phyloP scores from a whole-genome alignment of 2,888 invertebrate species.

The Sesia apiformis region DNA sequence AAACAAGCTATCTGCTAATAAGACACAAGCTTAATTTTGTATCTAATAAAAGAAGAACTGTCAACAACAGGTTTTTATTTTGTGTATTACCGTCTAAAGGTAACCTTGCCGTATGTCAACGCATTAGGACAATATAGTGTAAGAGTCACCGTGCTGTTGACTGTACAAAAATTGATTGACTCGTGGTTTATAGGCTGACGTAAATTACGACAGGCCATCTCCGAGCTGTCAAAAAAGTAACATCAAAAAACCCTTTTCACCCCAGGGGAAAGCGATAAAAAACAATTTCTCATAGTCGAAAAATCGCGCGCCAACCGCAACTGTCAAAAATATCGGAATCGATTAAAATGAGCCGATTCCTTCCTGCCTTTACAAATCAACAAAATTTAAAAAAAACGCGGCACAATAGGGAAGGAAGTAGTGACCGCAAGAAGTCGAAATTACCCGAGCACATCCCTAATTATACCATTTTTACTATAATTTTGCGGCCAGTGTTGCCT shows the following conservation, averaged over 20 bases:
- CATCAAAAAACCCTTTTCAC: conserved; percentile 6
- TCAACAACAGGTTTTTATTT: too few relatives aligned
- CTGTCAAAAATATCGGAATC: conserved; percentile 65
- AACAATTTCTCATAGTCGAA: conserved; percentile 25
- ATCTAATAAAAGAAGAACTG: too few relatives aligned
- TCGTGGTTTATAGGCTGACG: too few relatives aligned
- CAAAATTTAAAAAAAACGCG: conserved; percentile 20
- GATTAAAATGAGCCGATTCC: conserved; percentile 46
- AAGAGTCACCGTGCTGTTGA: too few relatives aligned
- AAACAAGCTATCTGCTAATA: too few relatives aligned
- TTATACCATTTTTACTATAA: conserved; percentile 62
- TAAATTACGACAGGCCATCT: too few relatives aligned
- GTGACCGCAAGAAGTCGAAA: conserved; percentile 60
- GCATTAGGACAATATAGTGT: too few relatives aligned
- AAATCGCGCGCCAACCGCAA: conserved; percentile 53
- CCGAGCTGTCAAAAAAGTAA: background rate
- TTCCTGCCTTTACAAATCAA: conserved; percentile 35
- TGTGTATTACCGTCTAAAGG: too few relatives aligned
- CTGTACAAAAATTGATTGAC: too few relatives aligned
- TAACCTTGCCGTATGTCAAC: too few relatives aligned
- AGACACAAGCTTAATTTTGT: too few relatives aligned
- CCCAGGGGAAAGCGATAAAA: conserved; percentile 26
- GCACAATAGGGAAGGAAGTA: conserved; percentile 67
- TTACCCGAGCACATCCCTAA: conserved; percentile 55
- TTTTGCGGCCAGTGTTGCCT: conserved; percentile 48